A percentile compares a stretch with the other conserved stretches of the same genome.
Conservation (phyloP, 2,797 vertebrate species). For the Echiichthys vipera region DNA sequence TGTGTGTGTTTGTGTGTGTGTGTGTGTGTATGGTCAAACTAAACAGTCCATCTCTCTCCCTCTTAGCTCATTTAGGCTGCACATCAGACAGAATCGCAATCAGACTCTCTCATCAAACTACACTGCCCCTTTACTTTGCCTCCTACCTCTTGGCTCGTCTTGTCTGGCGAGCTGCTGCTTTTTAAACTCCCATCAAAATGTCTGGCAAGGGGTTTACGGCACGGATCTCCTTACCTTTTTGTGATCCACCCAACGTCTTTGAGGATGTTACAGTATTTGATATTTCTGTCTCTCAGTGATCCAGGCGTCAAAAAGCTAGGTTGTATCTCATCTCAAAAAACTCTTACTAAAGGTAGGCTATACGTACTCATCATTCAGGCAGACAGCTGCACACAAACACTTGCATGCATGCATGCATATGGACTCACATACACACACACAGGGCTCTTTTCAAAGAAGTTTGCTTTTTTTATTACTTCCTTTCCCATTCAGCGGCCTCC, state of each 20-base stretch:
- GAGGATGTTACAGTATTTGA: conserved; percentile 30
- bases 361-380: conserved; percentile 44
- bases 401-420: conserved; percentile 44
- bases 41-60: conserved; percentile 29
- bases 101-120: conserved; percentile 59
- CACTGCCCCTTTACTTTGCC: conserved; percentile 53
- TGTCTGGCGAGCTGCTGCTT: conserved; percentile 49
- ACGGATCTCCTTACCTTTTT: conserved; percentile 46
- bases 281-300: conserved; percentile 16
- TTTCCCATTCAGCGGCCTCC: conserved; percentile 83
- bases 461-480: conserved; percentile 88
- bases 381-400: conserved; percentile 59
- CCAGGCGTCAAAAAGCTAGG: conserved; percentile 16
- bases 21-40: background rate
- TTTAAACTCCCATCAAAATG: conserved; percentile 53
- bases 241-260: conserved; percentile 21
- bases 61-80: conserved; percentile 52
- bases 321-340: conserved; percentile 16
- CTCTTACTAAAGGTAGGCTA: conserved; percentile 43
- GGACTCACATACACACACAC: conserved; percentile 54
- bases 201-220: conserved; percentile 38
- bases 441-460: conserved; percentile 83
- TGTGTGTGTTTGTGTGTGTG: no score
- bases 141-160: conserved; percentile 53
- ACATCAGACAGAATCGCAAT: conserved; percentile 57